A percentile compares a stretch with the other conserved stretches of the same genome.
Evolutionary conservation across 1,140 invertebrate species (phyloP).

Genomic region (Dendrolimus punctatus): DNA sequence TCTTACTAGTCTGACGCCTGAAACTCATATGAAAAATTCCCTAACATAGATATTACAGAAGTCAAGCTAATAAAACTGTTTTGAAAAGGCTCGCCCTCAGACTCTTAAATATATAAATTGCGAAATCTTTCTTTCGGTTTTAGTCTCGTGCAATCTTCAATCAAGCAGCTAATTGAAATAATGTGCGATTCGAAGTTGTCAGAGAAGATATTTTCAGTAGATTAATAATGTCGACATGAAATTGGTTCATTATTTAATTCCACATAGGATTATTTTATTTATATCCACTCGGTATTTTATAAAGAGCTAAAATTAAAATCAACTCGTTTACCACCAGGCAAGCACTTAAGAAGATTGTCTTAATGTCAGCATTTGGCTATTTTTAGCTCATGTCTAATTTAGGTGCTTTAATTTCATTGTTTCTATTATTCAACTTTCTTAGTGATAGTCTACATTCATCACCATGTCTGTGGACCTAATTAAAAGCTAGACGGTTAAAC

Average conservation of each 20-base stretch:
- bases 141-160: constrained; percentile 11
- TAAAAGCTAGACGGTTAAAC: constrained; percentile 47
- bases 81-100: no score
- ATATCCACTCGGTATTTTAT: no score
- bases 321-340: no score
- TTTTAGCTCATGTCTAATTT: constrained; percentile 16
- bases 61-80: background rate
- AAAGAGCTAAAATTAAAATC: no score
- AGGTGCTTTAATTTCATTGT: constrained; percentile 17
- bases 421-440: constrained; percentile 18
- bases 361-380: constrained; percentile 9
- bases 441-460: constrained; percentile 10
- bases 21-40: background rate
- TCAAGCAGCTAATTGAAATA: constrained; percentile 50
- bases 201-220: constrained; percentile 31
- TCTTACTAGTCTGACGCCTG: no score
- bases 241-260: no score
- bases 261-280: no score
- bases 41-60: constrained; percentile 8
- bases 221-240: background rate
- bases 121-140: no score
- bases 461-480: constrained; percentile 32
- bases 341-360: background rate
- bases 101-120: no score
- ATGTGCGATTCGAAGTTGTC: constrained; percentile 34